phyloP scores from a whole-genome alignment of 1,140 invertebrate genomes.

The Leptinotarsa undecemlineata region DNA sequence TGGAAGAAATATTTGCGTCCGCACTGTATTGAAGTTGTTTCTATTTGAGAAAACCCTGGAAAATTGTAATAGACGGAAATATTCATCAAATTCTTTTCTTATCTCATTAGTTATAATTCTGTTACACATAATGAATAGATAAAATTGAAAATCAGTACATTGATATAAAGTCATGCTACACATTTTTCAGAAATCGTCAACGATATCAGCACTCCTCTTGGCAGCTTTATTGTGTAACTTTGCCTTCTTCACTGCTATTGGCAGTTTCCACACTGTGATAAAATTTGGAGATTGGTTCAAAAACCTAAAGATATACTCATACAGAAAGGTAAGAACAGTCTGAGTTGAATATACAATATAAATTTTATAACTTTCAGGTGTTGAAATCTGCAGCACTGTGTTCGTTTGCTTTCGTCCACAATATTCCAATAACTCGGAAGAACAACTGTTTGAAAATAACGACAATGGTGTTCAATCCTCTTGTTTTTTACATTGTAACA shows the following conservation, averaged over 20 bases:
- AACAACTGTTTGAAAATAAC: slow-evolving; percentile 44
- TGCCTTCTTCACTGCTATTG: slow-evolving; percentile 52
- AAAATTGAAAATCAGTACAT: too few relatives aligned
- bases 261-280: slow-evolving; percentile 52
- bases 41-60: too few relatives aligned
- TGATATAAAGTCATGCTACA: too few relatives aligned
- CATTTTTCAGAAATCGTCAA: slow-evolving; percentile 35
- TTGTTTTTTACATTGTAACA: slow-evolving; percentile 51
- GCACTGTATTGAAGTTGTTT: too few relatives aligned
- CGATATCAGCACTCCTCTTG: slow-evolving; percentile 45
- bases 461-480: slow-evolving; percentile 48
- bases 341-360: not conserved
- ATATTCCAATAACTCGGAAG: slow-evolving; percentile 47
- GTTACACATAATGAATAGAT: too few relatives aligned
- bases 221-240: slow-evolving; percentile 47
- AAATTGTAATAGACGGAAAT: too few relatives aligned
- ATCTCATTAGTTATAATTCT: too few relatives aligned
- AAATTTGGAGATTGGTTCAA: slow-evolving; percentile 50
- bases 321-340: slow-evolving; percentile 23
- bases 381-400: slow-evolving; percentile 53
- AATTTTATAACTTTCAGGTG: slow-evolving; percentile 48
- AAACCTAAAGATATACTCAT: slow-evolving; percentile 44
- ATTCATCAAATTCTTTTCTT: too few relatives aligned
- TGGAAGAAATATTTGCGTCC: too few relatives aligned
- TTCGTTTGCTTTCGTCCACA: slow-evolving; percentile 53